A percentile compares a stretch with the other conserved stretches of the same genome.
Evolutionary conservation across 2,888 invertebrate species (phyloP).

Genomic region (Stramonita haemastoma): DNA sequence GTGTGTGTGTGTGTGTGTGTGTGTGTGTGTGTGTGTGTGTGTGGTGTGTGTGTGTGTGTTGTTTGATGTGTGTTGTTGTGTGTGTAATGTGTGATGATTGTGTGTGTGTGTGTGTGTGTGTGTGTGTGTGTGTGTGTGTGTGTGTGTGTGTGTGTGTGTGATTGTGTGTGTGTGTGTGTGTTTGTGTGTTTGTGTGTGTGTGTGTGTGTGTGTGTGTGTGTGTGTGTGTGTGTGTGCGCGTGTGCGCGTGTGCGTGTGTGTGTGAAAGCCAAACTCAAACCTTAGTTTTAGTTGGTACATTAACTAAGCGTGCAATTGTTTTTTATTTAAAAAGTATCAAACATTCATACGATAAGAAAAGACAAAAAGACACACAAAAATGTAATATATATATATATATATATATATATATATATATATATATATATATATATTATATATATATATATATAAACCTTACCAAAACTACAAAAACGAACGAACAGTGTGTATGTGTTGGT

Average conservation of each 20-base stretch:
- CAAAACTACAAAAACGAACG: too few species aligned
- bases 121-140: neutral
- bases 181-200: neutral
- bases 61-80: neutral
- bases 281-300: too few species aligned
- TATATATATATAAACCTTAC: too few species aligned
- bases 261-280: too few species aligned
- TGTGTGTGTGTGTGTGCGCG: neutral
- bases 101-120: neutral
- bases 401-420: too few species aligned
- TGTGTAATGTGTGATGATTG: neutral
- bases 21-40: neutral
- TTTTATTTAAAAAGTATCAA: too few species aligned
- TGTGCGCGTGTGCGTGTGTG: neutral
- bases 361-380: too few species aligned
- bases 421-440: too few species aligned
- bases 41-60: neutral
- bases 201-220: neutral
- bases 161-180: neutral
- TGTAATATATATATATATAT: too few species aligned
- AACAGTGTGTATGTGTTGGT: neutral
- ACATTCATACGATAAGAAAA: too few species aligned
- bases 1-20: slow-evolving; percentile 4
- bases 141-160: neutral
- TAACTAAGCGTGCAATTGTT: too few species aligned